Evolutionary conservation across 1,140 invertebrate genomes (phyloP).

Genomic region (Varroa destructor): DNA sequence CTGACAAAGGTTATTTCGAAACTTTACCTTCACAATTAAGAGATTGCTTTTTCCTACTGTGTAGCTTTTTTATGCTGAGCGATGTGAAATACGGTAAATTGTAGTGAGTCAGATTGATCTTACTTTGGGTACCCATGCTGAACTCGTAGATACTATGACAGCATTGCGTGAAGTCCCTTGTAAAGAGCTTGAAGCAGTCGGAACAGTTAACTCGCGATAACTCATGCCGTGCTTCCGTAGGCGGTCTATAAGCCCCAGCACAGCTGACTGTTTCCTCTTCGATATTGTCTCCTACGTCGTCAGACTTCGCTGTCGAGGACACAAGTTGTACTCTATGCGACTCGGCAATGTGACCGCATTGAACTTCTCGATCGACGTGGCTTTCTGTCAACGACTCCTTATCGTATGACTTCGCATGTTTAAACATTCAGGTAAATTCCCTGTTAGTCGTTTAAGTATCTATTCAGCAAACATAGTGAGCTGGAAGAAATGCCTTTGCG

Average conservation of each 20-base stretch:
- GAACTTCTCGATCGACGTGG: background rate
- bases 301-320: background rate
- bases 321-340: background rate
- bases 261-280: background rate
- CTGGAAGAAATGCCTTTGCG: no score
- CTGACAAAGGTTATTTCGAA: no score
- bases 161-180: background rate
- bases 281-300: background rate
- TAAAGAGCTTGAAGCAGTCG: slow-evolving; percentile 10
- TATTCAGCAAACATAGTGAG: no score
- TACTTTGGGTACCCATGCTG: slow-evolving; percentile 18
- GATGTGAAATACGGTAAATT: no score
- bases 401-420: no score
- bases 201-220: background rate
- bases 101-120: background rate
- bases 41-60: no score
- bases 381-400: no score
- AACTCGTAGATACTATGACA: slow-evolving; percentile 18
- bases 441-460: no score
- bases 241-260: background rate
- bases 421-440: no score
- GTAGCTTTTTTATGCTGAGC: no score
- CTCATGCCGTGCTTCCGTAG: background rate
- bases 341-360: background rate
- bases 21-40: no score